Percentiles rank a stretch among this genome's conserved stretches.
phyloP scores from a whole-genome alignment of 23 tunicate species.

The Phallusia fumigata region DNA sequence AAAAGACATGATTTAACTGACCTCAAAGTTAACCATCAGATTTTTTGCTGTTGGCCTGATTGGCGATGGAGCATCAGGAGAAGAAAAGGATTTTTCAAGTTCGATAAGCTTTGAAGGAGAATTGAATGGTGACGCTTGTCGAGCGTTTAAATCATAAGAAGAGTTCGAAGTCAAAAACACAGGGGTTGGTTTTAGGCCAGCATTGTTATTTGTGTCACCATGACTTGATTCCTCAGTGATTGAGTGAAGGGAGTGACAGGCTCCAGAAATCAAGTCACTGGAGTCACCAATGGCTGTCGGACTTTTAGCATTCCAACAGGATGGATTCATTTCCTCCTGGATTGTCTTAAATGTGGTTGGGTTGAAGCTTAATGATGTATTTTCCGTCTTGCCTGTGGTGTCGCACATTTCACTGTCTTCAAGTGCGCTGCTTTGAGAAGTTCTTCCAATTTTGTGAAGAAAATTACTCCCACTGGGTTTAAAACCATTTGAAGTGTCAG shows the following conservation, averaged over 20 bases:
- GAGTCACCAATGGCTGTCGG: constrained; percentile 23
- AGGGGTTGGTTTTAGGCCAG: not conserved
- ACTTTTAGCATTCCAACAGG: constrained; percentile 65
- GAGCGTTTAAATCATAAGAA: constrained; percentile 49
- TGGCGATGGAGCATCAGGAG: constrained; percentile 80
- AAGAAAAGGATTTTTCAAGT: constrained; percentile 52
- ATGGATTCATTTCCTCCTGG: not conserved
- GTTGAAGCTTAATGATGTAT: not conserved
- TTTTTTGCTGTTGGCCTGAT: constrained; percentile 29
- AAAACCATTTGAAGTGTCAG: not conserved
- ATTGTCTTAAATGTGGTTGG: not conserved
- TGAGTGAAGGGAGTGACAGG: constrained; percentile 31
- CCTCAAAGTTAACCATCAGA: constrained; percentile 6
- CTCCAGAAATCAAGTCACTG: constrained; percentile 15
- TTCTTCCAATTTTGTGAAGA: not conserved
- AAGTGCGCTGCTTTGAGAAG: not conserved
- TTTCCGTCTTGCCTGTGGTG: not conserved
- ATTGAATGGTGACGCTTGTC: constrained; percentile 59
- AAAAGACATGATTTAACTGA: not conserved
- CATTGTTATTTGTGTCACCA: constrained; percentile 1
- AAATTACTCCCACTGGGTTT: not conserved
- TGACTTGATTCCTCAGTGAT: constrained; percentile 36
- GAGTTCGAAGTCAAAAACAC: constrained; percentile 29
- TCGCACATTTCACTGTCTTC: not conserved
- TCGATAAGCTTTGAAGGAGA: constrained; percentile 50